Evolutionary conservation across 1,140 invertebrate genomes (phyloP), one percentile per base, ranked within the genome.

Genomic region (Pogonognathellus flavescens): DNA sequence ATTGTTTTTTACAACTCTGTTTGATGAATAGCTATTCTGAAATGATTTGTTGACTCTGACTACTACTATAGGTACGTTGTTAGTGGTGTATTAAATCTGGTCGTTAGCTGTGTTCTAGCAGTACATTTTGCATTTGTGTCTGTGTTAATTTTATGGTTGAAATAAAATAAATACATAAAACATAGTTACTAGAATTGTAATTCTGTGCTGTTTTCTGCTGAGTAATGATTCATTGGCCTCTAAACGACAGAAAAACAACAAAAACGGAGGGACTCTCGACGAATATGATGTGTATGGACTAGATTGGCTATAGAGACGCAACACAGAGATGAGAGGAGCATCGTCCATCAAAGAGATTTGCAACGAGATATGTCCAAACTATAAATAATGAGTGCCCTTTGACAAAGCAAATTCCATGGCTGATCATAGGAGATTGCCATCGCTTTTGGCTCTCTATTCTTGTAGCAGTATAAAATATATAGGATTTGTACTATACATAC

Each of bases 401-500:
- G 80, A 81, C 80, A 81, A 81, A 81, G 53, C 70, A 57, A 57
- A 81, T 81, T 81, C 80, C 80, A 81, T 81, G 80, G 80, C 31
- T 81, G 80, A 81, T 81, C 80, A 81, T 81, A 81, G 80, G 52
- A 81, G 80, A 81, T 81, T 81, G 80, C 50, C 80, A 81, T 81
- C 80, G 41, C 14, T 8, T n/a, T n/a, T 10, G 41, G 25, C 66
- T 72, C 14, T 72, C 41, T 9, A 31, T 41, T 70, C 62, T 72
- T 13, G 18, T 20, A 25, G 14, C 22, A 13, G 62, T 66, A 25
- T 18, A 25, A 25, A 13, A 41, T 41, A 41, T 41, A 41, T 41
- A 41, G 6, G n/a, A n/a, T n/a, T n/a, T n/a, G 31, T 41, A 41
- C 31, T 41, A 41, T 41, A 41, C 31, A 3, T 41, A 41, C 6